Base-by-base conservation (phyloP, 2,888 invertebrate genomes). In the Athalia rosae region DNA sequence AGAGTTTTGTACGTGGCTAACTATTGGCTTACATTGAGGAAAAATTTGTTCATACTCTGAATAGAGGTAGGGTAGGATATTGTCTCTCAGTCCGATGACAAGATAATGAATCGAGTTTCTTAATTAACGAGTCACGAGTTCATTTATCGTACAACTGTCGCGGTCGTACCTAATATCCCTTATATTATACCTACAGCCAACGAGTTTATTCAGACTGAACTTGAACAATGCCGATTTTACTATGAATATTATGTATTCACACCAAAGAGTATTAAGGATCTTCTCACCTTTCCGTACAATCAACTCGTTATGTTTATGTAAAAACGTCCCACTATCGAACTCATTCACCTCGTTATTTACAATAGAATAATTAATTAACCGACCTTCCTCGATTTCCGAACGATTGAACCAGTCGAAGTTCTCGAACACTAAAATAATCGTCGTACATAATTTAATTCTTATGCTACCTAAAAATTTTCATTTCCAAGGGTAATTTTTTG, bases 151-250 rank as follows among this genome's bases (percentile, higher is more conserved):
- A 43, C 28, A 53, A 53, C 53, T 11, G 43, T 56, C 69, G 69
- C 56, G 56, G 43, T 53, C 11, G 28, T 28, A 28, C 28, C 28
- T 28, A 28, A 28, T 28, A 28, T 28, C 28, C 28, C 28, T 28
- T 28, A 28, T 28, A 28, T 28, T 28, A 28, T 28, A 28, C 28
- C 28, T 28, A 28, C 41, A 69, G 69, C 28, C 53, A 69, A 69
- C 53, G 41, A 43, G 43, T 69, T 56, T 69, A 69, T 69, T 69
- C 53, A 28, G 41, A 41, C 50, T 6, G 48, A 53, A 53, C 41
- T 41, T 28, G 41, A 53, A 69, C 69, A 69, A 53, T 53, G 53
- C 41, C 53, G n/a, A 53, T 53, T 53, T 53, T 41, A 69, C 43
- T 41, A 53, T 11, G 41, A 9, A 62, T 15, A 48, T 28, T 48